phyloP scores from a whole-genome alignment of 92 coral and sea anemone species.

The Actinernus sp. region DNA sequence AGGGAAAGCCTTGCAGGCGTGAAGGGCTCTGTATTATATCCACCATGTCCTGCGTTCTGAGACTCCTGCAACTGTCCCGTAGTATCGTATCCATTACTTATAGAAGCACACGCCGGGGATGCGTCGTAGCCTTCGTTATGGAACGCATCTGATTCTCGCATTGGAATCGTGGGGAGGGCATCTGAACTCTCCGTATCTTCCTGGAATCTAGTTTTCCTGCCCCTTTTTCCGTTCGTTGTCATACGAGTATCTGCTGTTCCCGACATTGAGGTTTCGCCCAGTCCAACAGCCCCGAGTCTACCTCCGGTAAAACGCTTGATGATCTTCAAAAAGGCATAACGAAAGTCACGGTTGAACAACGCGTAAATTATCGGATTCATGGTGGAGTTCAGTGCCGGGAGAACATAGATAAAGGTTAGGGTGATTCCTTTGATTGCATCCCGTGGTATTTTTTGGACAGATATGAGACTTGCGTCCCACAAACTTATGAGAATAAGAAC shows the following conservation, averaged over 20 bases:
- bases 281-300: constrained; percentile 32
- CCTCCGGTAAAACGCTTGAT: constrained; percentile 21
- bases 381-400: constrained; percentile 77
- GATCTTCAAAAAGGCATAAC: constrained; percentile 61
- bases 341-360: constrained; percentile 82
- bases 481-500: constrained; percentile 41
- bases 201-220: background rate
- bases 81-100: too few species aligned
- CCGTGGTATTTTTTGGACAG: background rate
- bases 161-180: constrained; percentile 4
- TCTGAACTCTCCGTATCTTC: constrained; percentile 8
- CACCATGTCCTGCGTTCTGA: too few species aligned
- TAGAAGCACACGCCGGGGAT: too few species aligned
- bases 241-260: background rate
- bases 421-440: constrained; percentile 2
- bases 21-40: too few species aligned
- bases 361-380: constrained; percentile 85
- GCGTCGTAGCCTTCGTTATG: constrained; percentile 2
- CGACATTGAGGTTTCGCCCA: constrained; percentile 10
- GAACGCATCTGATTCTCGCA: constrained; percentile 16
- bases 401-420: constrained; percentile 64
- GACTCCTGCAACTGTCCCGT: too few species aligned
- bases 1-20: too few species aligned
- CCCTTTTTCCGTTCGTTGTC: background rate
- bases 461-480: constrained; percentile 42